Percentiles rank a stretch among this genome's conserved stretches.
These are phyloP conservation scores for Drosophila pseudoobscura DNA, from an alignment of 1,140 invertebrate species.

Conservation along the genomic window DNA sequence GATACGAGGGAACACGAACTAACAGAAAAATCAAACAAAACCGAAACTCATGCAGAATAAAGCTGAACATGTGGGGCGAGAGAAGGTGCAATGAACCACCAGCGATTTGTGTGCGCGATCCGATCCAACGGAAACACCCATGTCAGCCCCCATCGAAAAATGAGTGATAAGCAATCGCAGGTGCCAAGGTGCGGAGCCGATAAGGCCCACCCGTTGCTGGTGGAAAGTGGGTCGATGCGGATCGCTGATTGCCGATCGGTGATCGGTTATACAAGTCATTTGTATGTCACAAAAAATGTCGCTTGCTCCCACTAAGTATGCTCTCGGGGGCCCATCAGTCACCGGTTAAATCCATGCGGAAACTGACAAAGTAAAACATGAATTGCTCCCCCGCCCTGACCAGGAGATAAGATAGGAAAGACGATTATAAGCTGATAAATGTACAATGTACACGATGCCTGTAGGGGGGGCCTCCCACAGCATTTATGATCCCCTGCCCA, in stretches of 20 bases:
- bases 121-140: not conserved
- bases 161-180: slow-evolving; percentile 39
- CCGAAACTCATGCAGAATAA: slow-evolving; percentile 48
- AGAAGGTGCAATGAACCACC: slow-evolving; percentile 36
- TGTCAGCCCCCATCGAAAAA: not conserved
- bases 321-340: slow-evolving; percentile 3
- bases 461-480: not conserved
- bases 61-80: slow-evolving; percentile 13
- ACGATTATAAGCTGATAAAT: slow-evolving; percentile 40
- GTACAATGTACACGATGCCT: slow-evolving; percentile 2
- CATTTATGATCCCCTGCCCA: not conserved
- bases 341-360: slow-evolving; percentile 7
- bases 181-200: slow-evolving; percentile 48
- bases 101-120: slow-evolving; percentile 6
- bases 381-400: not conserved
- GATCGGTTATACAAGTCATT: slow-evolving; percentile 50
- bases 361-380: slow-evolving; percentile 2
- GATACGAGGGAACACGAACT: slow-evolving; percentile 8
- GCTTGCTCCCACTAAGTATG: slow-evolving; percentile 2
- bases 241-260: slow-evolving; percentile 37
- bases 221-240: slow-evolving; percentile 55
- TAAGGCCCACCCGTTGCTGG: not conserved
- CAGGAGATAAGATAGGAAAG: slow-evolving; percentile 39
- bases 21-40: slow-evolving; percentile 12
- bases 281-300: slow-evolving; percentile 50